phyloP scores from a whole-genome alignment of 23 tunicate genomes.

The Styela clava region DNA sequence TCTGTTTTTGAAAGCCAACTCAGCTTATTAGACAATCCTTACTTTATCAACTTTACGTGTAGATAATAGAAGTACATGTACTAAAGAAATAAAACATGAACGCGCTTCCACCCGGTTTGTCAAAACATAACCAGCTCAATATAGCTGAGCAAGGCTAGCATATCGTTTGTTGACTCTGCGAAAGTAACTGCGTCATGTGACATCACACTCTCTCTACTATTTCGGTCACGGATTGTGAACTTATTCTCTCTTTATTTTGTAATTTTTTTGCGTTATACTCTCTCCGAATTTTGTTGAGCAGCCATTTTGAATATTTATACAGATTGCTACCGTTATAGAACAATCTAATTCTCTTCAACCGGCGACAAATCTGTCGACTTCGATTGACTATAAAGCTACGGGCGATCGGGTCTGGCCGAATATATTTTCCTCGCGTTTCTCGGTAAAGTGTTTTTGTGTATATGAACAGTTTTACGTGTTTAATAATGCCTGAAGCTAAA shows the following conservation, averaged over 20 bases:
- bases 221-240: background rate
- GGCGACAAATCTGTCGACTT: too few relatives aligned
- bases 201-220: conserved; percentile 11
- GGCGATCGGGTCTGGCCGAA: too few relatives aligned
- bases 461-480: background rate
- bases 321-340: too few relatives aligned
- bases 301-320: background rate
- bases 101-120: background rate
- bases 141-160: conserved; percentile 31
- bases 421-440: too few relatives aligned
- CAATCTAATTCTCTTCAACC: too few relatives aligned
- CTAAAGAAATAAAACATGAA: too few relatives aligned
- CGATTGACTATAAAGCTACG: too few relatives aligned
- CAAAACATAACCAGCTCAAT: background rate
- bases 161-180: conserved; percentile 2
- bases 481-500: background rate
- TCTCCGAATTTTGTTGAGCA: background rate
- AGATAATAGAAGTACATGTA: too few relatives aligned
- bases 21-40: too few relatives aligned
- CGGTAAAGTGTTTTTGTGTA: too few relatives aligned
- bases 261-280: background rate
- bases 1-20: too few relatives aligned
- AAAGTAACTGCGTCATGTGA: conserved; percentile 29
- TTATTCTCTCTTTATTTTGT: background rate
- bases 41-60: too few relatives aligned